phyloP scores from a whole-genome alignment of 2,797 vertebrate species.

The Dallia pectoralis region DNA sequence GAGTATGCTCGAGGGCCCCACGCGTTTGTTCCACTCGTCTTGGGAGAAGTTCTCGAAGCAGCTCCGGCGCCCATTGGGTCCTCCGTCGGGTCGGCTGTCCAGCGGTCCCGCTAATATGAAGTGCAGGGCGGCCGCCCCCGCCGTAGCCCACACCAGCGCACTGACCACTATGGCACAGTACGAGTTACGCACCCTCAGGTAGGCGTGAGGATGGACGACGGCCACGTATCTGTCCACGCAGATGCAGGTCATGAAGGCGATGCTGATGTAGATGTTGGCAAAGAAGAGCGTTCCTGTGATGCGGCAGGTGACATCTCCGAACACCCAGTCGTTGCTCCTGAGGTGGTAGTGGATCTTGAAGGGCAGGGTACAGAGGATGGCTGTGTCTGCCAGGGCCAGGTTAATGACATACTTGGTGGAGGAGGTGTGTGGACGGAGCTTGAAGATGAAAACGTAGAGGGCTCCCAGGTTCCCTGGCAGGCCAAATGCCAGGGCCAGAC shows the following conservation, averaged over 20 bases:
- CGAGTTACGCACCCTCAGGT: constrained; percentile 59
- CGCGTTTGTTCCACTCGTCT: constrained; percentile 55
- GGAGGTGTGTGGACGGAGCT: constrained; percentile 47
- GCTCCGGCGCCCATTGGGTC: not conserved
- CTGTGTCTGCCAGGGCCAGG: constrained; percentile 71
- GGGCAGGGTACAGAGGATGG: constrained; percentile 76
- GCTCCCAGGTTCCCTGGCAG: constrained; percentile 71
- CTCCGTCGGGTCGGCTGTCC: constrained; percentile 16
- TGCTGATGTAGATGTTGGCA: constrained; percentile 78
- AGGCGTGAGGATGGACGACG: constrained; percentile 72
- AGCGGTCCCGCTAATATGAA: constrained; percentile 71
- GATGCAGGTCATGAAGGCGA: constrained; percentile 80
- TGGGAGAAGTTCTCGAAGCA: constrained; percentile 79
- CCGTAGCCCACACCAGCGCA: constrained; percentile 60
- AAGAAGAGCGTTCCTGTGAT: constrained; percentile 71
- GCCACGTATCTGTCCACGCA: constrained; percentile 81
- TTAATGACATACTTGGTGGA: constrained; percentile 78
- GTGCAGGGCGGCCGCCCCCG: constrained; percentile 11
- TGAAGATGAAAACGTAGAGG: constrained; percentile 69
- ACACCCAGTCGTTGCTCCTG: constrained; percentile 74
- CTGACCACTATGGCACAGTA: constrained; percentile 34
- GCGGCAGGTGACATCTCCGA: constrained; percentile 68
- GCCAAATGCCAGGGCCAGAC: constrained; percentile 71
- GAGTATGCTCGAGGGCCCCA: constrained; percentile 59
- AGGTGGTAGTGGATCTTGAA: constrained; percentile 83